Conservation (phyloP, 2,888 invertebrate genomes). For the Drosophila histrio region DNA sequence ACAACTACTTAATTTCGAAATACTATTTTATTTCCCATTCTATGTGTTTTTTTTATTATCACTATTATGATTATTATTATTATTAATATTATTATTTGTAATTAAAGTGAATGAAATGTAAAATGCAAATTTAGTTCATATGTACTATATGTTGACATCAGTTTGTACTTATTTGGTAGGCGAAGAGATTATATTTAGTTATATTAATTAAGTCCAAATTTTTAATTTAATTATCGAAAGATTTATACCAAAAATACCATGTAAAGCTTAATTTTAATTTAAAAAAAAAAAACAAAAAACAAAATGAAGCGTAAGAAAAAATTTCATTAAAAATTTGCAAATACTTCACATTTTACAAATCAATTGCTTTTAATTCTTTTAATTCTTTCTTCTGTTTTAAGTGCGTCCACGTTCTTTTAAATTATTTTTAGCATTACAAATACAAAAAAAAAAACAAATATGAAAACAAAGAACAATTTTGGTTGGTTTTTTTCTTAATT, state of each 20-base stretch:
- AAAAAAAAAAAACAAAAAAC: slow-evolving; percentile 47
- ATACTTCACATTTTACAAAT: slow-evolving; percentile 73
- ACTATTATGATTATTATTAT: slow-evolving; percentile 1
- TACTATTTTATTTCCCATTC: slow-evolving; percentile 59
- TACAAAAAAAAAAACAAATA: slow-evolving; percentile 33
- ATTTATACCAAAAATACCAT: slow-evolving; percentile 80
- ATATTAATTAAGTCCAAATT: slow-evolving; percentile 68
- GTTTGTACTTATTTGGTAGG: slow-evolving; percentile 60
- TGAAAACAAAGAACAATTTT: slow-evolving; percentile 10
- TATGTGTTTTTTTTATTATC: slow-evolving; percentile 37
- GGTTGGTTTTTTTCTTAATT: slow-evolving; percentile 29
- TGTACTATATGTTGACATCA: slow-evolving; percentile 73
- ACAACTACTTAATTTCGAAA: slow-evolving; percentile 66
- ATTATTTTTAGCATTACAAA: slow-evolving; percentile 49
- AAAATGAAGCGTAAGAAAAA: slow-evolving; percentile 64
- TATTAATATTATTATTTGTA: slow-evolving; percentile 12
- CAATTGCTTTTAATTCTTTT: slow-evolving; percentile 50
- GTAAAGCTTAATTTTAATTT: slow-evolving; percentile 74
- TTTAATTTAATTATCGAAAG: slow-evolving; percentile 77
- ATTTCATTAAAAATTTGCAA: slow-evolving; percentile 76
- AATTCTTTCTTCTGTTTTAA: slow-evolving; percentile 40
- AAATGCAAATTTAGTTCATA: slow-evolving; percentile 58
- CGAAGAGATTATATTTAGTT: slow-evolving; percentile 63
- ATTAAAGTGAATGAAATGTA: slow-evolving; percentile 41
- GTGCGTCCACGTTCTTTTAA: slow-evolving; percentile 29